Conservation (phyloP, 92 coral and sea anemone genomes). For the Diadumene lineata region DNA sequence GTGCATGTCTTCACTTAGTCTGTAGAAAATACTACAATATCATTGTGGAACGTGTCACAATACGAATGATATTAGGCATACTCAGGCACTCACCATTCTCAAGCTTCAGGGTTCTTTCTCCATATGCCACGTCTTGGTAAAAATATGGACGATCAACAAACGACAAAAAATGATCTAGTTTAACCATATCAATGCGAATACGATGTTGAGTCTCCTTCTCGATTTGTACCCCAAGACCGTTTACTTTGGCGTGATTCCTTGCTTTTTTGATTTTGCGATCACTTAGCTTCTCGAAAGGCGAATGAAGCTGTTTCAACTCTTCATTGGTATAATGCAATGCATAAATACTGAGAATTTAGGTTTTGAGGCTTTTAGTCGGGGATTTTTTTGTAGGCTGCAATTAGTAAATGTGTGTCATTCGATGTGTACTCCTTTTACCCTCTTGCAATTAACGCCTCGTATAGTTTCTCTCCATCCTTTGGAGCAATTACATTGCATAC, state of each 20-base stretch:
- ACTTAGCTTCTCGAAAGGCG: slow-evolving; percentile 37
- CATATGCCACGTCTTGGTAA: slow-evolving; percentile 43
- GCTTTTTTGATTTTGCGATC: slow-evolving; percentile 34
- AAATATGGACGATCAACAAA: slow-evolving; percentile 43
- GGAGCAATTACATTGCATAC: slow-evolving; percentile 52
- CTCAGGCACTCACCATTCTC: slow-evolving; percentile 48
- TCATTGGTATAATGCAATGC: slow-evolving; percentile 22
- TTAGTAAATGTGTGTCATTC: slow-evolving; percentile 4
- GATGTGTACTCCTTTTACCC: slow-evolving; percentile 15
- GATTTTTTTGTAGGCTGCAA: slow-evolving; percentile 48
- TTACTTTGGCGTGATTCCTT: slow-evolving; percentile 24
- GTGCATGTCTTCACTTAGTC: too few species aligned
- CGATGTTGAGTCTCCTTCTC: slow-evolving; percentile 30
- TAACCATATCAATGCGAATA: slow-evolving; percentile 25
- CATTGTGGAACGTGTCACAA: slow-evolving; percentile 51
- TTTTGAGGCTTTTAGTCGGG: slow-evolving; percentile 36
- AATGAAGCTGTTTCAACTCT: slow-evolving; percentile 19
- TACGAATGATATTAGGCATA: slow-evolving; percentile 54
- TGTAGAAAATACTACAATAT: slow-evolving; percentile 54
- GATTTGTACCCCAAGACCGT: slow-evolving; percentile 29
- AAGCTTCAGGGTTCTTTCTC: slow-evolving; percentile 29
- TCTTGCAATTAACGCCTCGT: slow-evolving; percentile 21
- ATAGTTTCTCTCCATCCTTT: slow-evolving; percentile 46
- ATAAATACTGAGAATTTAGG: slow-evolving; percentile 43
- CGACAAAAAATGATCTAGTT: slow-evolving; percentile 49